phyloP scores from a whole-genome alignment of 1,140 invertebrate genomes.

The Euwallacea fornicatus region DNA sequence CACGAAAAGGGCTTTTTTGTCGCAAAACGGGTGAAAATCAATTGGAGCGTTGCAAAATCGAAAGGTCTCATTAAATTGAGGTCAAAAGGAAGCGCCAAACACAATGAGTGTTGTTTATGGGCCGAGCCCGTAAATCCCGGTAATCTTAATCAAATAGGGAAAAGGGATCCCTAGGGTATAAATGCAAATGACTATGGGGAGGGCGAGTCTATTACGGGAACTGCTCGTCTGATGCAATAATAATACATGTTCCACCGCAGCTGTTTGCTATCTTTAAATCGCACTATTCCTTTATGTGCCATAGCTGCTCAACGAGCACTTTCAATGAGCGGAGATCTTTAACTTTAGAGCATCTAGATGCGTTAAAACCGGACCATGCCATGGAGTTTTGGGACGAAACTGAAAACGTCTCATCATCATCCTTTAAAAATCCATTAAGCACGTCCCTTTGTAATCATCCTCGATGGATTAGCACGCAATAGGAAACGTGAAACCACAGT shows the following conservation, averaged over 20 bases:
- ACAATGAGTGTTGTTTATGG: slow-evolving; percentile 31
- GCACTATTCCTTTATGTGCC: slow-evolving; percentile 22
- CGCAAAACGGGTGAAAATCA: too few relatives aligned
- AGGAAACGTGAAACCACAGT: background rate
- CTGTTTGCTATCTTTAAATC: slow-evolving; percentile 34
- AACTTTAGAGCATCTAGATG: background rate
- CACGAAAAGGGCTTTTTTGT: too few relatives aligned
- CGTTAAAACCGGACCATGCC: too few relatives aligned
- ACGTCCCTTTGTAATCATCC: too few relatives aligned
- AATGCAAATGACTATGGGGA: slow-evolving; percentile 31
- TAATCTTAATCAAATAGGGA: slow-evolving; percentile 29
- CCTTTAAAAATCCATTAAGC: too few relatives aligned
- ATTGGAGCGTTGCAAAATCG: background rate
- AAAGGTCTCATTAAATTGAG: slow-evolving; percentile 19
- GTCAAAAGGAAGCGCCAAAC: slow-evolving; percentile 29
- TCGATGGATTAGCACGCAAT: background rate
- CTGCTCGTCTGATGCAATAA: slow-evolving; percentile 29
- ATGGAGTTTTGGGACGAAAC: background rate
- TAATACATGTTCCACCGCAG: slow-evolving; percentile 34
- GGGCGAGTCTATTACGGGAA: slow-evolving; percentile 30
- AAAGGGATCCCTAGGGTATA: slow-evolving; percentile 14
- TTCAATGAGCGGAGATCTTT: background rate
- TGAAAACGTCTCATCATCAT: background rate
- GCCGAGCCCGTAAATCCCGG: slow-evolving; percentile 21
- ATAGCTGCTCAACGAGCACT: slow-evolving; percentile 1